Evolutionary conservation across 2,113 vertebrate species (phyloP).

Genomic region (Cepphus grylle): DNA sequence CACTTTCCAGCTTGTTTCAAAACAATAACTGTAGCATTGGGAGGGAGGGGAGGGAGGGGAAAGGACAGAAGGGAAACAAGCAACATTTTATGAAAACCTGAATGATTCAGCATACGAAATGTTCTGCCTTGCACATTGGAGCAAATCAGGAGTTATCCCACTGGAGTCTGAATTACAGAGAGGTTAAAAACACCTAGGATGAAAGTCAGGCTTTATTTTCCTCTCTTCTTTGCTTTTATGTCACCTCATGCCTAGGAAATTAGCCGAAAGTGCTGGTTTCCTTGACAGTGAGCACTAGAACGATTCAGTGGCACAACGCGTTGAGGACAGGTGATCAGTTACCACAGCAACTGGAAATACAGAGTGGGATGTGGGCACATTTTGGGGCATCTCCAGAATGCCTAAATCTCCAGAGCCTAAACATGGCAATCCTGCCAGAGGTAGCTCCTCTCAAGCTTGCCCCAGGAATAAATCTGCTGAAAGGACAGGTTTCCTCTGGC

Average conservation of each 20-base stretch:
- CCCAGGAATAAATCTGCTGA: not conserved
- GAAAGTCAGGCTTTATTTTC: not conserved
- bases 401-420: not conserved
- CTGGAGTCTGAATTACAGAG: not conserved
- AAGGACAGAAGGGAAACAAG: not conserved
- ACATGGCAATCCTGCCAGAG: not conserved
- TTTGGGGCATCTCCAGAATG: not conserved
- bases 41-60: not conserved
- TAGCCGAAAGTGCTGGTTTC: not conserved
- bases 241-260: not conserved
- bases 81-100: not conserved
- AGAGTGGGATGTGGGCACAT: fast-evolving
- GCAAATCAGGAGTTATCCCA: not conserved
- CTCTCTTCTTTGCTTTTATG: not conserved
- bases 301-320: not conserved
- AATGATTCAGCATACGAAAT: not conserved
- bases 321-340: not conserved
- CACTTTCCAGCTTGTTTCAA: not conserved
- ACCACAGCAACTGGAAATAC: not conserved
- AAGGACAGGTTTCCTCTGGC: not conserved
- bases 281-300: constrained; percentile 2
- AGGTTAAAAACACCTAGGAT: not conserved
- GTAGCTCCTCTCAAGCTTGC: not conserved
- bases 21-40: fast-evolving
- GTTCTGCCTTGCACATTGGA: not conserved